phyloP scores from a whole-genome alignment of 2,113 vertebrate genomes.

The Acrocephalus arundinaceus region DNA sequence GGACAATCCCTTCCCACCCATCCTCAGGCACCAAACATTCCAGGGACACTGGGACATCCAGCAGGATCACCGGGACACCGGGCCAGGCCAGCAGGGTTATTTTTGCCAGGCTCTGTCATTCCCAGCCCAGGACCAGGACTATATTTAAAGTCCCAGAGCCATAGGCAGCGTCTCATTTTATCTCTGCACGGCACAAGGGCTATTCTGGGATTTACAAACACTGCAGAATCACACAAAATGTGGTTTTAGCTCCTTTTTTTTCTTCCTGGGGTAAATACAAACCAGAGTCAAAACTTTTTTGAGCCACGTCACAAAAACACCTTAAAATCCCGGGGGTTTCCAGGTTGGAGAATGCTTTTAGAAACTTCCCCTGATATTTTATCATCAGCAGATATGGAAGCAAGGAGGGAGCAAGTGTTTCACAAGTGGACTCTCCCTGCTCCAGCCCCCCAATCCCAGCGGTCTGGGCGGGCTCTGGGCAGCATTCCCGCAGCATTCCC shows the following conservation, averaged over 20 bases:
- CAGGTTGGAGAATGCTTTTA: fast-evolving
- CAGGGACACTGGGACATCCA: background rate
- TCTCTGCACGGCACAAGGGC: background rate
- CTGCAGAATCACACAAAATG: background rate
- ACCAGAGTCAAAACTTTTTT: background rate
- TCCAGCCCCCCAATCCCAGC: background rate
- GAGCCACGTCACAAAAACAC: background rate
- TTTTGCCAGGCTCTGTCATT: slow-evolving; percentile 70
- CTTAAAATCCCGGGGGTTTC: background rate
- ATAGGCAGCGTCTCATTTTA: background rate
- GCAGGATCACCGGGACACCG: background rate
- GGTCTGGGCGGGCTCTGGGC: fast-evolving
- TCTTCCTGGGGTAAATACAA: background rate
- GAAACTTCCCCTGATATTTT: background rate
- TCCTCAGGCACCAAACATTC: background rate
- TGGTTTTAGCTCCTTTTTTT: background rate
- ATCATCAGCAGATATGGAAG: fast-evolving
- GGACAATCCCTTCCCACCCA: background rate
- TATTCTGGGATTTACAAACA: background rate
- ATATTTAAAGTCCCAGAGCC: slow-evolving; percentile 58
- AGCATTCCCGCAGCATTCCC: background rate
- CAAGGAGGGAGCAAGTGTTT: background rate
- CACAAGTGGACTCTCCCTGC: background rate
- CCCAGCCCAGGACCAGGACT: slow-evolving; percentile 46
- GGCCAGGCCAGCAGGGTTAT: slow-evolving; percentile 53